Conservation (phyloP, 2,797 vertebrate species). For the Borostomias antarcticus region DNA sequence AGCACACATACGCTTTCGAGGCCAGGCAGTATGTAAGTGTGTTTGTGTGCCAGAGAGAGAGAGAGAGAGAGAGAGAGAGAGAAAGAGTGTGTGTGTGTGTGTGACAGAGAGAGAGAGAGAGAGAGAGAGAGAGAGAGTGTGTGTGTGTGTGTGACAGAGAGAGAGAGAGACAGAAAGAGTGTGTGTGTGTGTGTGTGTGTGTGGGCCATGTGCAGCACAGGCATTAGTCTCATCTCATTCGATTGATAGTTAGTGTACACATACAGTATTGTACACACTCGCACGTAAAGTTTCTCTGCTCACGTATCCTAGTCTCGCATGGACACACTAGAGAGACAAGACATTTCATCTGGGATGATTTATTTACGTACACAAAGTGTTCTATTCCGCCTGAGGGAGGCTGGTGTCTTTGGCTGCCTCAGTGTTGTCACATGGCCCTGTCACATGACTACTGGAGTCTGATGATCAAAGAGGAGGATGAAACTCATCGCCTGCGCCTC, state of each 20-base stretch:
- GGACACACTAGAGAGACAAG: background rate
- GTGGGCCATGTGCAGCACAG: slow-evolving; percentile 68
- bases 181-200: slow-evolving; percentile 5
- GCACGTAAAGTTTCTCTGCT: no score
- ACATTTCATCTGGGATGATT: slow-evolving; percentile 2
- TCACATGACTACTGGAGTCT: slow-evolving; percentile 43
- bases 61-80: background rate
- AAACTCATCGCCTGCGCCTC: slow-evolving; percentile 76
- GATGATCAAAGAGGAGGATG: slow-evolving; percentile 70
- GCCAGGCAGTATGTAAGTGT: slow-evolving; percentile 97
- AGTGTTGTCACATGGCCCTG: slow-evolving; percentile 61
- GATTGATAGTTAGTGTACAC: slow-evolving; percentile 2
- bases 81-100: slow-evolving; percentile 60
- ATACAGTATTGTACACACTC: background rate
- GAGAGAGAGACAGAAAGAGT: no score
- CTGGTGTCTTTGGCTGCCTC: slow-evolving; percentile 81
- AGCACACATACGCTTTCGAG: slow-evolving; percentile 93
- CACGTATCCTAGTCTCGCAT: slow-evolving; percentile 3
- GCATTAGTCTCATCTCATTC: slow-evolving; percentile 77
- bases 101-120: slow-evolving; percentile 12
- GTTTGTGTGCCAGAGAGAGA: slow-evolving; percentile 34
- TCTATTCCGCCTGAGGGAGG: slow-evolving; percentile 71
- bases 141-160: slow-evolving; percentile 21
- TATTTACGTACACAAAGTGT: background rate
- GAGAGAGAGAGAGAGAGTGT: slow-evolving; percentile 9